phyloP scores from a whole-genome alignment of 2,888 invertebrate genomes.

The Macrosiphum euphorbiae region DNA sequence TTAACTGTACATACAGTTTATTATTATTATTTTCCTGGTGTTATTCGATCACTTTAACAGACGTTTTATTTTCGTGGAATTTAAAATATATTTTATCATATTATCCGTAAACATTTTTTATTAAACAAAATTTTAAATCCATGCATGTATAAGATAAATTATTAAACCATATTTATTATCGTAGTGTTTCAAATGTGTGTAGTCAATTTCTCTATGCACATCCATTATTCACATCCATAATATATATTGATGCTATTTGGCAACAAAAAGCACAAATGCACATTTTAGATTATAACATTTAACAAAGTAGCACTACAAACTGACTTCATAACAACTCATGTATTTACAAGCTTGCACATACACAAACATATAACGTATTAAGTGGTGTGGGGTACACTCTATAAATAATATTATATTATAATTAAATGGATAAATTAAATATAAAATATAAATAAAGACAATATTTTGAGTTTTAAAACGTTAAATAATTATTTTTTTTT shows the following conservation, averaged over 20 bases:
- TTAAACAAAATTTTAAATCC: neutral
- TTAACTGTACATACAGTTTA: neutral
- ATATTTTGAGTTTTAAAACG: neutral
- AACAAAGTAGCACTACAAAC: neutral
- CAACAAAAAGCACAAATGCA: slow-evolving; percentile 43
- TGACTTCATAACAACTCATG: neutral
- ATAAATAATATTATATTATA: neutral
- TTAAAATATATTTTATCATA: neutral
- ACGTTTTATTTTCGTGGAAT: neutral
- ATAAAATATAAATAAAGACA: neutral
- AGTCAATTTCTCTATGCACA: neutral
- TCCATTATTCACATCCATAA: neutral
- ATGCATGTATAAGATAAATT: neutral
- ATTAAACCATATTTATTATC: neutral
- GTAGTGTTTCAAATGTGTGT: neutral
- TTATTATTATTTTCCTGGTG: neutral
- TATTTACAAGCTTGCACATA: neutral
- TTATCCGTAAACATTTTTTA: neutral
- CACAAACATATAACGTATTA: neutral
- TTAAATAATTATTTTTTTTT: neutral
- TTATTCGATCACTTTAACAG: neutral
- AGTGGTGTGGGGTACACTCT: neutral
- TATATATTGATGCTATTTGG: slow-evolving; percentile 46
- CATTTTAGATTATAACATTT: slow-evolving; percentile 22
- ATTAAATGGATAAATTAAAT: neutral